phyloP scores from a whole-genome alignment of 2,888 invertebrate genomes.

The Meghimatium bilineatum region DNA sequence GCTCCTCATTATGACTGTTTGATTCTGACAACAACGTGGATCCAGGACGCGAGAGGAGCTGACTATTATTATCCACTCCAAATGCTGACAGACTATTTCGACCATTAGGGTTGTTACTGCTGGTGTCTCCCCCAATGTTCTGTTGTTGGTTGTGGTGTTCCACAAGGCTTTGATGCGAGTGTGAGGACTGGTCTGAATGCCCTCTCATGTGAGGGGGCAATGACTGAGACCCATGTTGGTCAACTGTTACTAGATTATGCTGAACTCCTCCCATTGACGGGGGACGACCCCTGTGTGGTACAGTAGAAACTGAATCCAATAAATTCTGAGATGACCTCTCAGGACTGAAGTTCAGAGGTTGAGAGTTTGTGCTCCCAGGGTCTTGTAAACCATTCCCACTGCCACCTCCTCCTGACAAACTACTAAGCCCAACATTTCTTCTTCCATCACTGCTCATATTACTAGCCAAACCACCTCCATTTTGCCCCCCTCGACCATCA shows the following conservation, averaged over 20 bases:
- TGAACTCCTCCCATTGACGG: conserved; percentile 36
- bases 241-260: conserved; percentile 46
- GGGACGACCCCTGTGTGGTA: conserved; percentile 22
- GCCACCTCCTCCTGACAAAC: neutral
- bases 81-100: conserved; percentile 45
- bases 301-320: conserved; percentile 34
- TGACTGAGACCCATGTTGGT: conserved; percentile 45
- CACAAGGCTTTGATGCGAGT: conserved; percentile 50
- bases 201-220: conserved; percentile 50
- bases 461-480: neutral
- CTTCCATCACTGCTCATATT: conserved; percentile 24
- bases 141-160: conserved; percentile 45
- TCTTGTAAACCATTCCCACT: conserved; percentile 37
- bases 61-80: conserved; percentile 51
- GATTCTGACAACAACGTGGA: conserved; percentile 40
- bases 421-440: conserved; percentile 29
- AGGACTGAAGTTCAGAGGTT: conserved; percentile 32
- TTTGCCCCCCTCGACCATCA: conserved; percentile 9
- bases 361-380: conserved; percentile 7
- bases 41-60: conserved; percentile 39
- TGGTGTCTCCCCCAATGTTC: neutral
- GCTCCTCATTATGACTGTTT: conserved; percentile 51
- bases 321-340: conserved; percentile 34
- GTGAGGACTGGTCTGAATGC: conserved; percentile 45
- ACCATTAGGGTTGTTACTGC: conserved; percentile 49